Evolutionary conservation across 2,888 invertebrate species (phyloP).

Genomic region (Pammene aurita): DNA sequence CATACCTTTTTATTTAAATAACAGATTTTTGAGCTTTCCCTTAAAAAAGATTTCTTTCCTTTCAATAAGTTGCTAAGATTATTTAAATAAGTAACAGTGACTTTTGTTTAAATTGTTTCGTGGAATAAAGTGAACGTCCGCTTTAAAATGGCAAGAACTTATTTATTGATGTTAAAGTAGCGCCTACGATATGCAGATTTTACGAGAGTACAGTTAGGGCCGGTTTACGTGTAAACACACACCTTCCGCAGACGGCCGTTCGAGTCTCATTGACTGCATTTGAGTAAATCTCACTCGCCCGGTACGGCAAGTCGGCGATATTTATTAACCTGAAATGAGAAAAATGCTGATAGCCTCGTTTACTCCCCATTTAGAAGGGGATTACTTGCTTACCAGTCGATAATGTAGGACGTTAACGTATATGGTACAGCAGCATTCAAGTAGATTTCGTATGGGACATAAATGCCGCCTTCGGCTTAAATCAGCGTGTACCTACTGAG

Average conservation of each 20-base stretch:
- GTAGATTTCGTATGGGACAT: conserved; percentile 13
- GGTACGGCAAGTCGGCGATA: conserved; percentile 64
- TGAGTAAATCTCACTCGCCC: conserved; percentile 64
- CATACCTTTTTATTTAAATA: too few relatives aligned
- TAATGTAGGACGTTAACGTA: conserved; percentile 43
- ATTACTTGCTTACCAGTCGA: conserved; percentile 45
- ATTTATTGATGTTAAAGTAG: conserved; percentile 21
- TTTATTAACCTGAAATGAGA: conserved; percentile 78
- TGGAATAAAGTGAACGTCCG: not conserved
- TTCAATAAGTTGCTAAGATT: too few relatives aligned
- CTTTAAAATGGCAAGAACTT: not conserved
- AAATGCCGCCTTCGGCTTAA: conserved; percentile 7
- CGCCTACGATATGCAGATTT: conserved; percentile 36
- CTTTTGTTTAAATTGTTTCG: not conserved
- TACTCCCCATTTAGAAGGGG: conserved; percentile 50
- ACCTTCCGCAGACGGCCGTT: conserved; percentile 43
- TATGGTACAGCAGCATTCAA: not conserved
- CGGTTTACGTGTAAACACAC: conserved; percentile 37
- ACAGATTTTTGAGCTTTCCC: too few relatives aligned
- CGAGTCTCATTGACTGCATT: conserved; percentile 59
- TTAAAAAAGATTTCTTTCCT: too few relatives aligned
- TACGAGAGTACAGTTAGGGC: conserved; percentile 40
- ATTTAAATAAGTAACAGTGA: too few relatives aligned
- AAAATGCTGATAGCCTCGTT: conserved; percentile 65
- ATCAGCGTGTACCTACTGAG: not conserved